Base-by-base conservation (phyloP, 2,113 vertebrate species). In the Platanista minor region DNA sequence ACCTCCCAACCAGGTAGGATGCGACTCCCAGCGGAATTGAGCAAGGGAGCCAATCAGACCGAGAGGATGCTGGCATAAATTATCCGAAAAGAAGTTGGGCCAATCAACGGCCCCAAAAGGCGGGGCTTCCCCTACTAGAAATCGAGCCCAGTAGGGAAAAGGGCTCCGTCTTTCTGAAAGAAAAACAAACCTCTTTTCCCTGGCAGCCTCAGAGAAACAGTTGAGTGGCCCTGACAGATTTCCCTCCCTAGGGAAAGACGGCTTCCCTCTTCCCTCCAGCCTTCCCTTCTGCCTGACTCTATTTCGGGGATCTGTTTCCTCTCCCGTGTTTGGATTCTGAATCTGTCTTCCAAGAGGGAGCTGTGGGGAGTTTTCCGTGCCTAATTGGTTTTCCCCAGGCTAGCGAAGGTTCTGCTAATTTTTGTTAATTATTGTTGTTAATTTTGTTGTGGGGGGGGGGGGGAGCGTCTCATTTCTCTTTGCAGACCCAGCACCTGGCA, bases 1-100 rank as follows among this genome's bases (percentile, higher is more conserved):
- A 88, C 93, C 97, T 98, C 98, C 96, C 90, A 66, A 77, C 98
- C 98, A 99, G 98, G 98, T 98, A 98, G 98, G 96, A 97, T 96
- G 87, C 90, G 85, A 49, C 97, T 97, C 97, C 74, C 88, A 31
- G 62, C 62, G 91, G 96, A 96, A 84, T 36, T 17, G 36, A 96
- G 72, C 93, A 31, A 87, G 52, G 69, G 33, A 97, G 82, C 98
- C 98, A 99, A 99, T 99, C 97, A 96, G 92, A 96, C 86, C 52
- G 61, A 90, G 93, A 86, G 94, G 97, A 97, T 91, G 96, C 67
- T 62, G 23, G 90, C 97, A 98, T 98, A 98, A 98, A 98, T 98
- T 98, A 98, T 95, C 97, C 97, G 77, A 66, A 96, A 97, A 98
- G 85, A 84, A 96, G 87, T 67, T 12, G 62, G 84, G 54, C 98